Evolutionary conservation across 2,888 invertebrate species (phyloP).

Genomic region (Ctena decussata): DNA sequence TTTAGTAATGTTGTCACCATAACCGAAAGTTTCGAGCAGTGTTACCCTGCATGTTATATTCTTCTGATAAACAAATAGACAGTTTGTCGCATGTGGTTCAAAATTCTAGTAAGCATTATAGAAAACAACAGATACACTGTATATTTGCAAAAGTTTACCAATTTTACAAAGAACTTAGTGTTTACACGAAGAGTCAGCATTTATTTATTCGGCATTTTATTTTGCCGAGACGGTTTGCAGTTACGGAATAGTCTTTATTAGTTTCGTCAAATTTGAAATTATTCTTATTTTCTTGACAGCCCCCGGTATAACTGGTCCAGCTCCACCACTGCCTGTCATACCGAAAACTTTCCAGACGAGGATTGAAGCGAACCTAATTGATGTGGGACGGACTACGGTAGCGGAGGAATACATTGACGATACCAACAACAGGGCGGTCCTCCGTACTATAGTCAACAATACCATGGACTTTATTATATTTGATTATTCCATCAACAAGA

Average conservation of each 20-base stretch:
- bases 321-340: constrained; percentile 65
- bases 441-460: constrained; percentile 53
- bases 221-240: background rate
- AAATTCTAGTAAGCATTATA: too few relatives aligned
- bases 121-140: too few relatives aligned
- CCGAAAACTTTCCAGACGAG: constrained; percentile 65
- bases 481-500: constrained; percentile 66
- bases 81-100: too few relatives aligned
- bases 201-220: too few relatives aligned
- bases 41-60: too few relatives aligned
- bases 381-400: constrained; percentile 49
- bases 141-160: too few relatives aligned
- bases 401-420: constrained; percentile 70
- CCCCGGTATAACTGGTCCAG: background rate
- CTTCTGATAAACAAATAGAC: too few relatives aligned
- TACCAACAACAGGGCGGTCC: constrained; percentile 65
- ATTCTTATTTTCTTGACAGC: background rate
- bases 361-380: constrained; percentile 70
- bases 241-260: background rate
- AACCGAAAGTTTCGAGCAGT: too few relatives aligned
- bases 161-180: background rate
- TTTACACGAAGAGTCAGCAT: too few relatives aligned
- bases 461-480: constrained; percentile 54
- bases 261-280: too few relatives aligned
- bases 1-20: too few relatives aligned